phyloP scores from a whole-genome alignment of 35 echinoderm and acorn worm genomes.

The Heliocidaris tuberculata region DNA sequence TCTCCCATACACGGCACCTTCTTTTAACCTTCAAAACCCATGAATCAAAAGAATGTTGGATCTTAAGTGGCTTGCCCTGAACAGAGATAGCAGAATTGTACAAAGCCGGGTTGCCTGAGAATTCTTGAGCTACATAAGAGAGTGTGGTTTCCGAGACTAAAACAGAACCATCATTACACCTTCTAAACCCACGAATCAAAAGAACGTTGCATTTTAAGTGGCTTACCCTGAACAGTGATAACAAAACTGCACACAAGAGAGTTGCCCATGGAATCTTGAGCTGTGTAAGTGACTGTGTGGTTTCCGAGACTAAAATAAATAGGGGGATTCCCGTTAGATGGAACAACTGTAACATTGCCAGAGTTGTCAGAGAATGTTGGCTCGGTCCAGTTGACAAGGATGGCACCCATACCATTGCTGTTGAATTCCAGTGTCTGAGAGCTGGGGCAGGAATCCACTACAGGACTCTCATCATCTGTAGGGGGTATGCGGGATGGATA shows the following conservation, averaged over 20 bases:
- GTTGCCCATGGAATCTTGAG: constrained; percentile 45
- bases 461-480: constrained; percentile 19
- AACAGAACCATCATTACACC: too few relatives aligned
- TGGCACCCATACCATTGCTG: not conserved
- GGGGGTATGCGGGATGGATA: not conserved
- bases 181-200: too few relatives aligned
- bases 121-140: constrained; percentile 34
- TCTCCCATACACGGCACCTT: too few relatives aligned
- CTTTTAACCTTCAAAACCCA: too few relatives aligned
- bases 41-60: too few relatives aligned
- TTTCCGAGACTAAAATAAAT: constrained; percentile 1
- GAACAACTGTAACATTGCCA: constrained; percentile 16
- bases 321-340: not conserved
- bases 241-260: constrained; percentile 29
- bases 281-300: constrained; percentile 30
- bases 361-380: constrained; percentile 41
- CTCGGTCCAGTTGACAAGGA: constrained; percentile 19
- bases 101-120: not conserved
- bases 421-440: not conserved
- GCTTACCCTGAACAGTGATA: constrained; percentile 56
- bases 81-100: constrained; percentile 56
- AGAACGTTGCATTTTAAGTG: not conserved
- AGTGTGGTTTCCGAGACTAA: constrained; percentile 17
- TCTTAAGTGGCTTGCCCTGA: constrained; percentile 5
- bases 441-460: constrained; percentile 12